These are phyloP conservation scores for Eupeodes latifasciatus DNA, from an alignment of 2,888 invertebrate genomes.

Conservation along the genomic window DNA sequence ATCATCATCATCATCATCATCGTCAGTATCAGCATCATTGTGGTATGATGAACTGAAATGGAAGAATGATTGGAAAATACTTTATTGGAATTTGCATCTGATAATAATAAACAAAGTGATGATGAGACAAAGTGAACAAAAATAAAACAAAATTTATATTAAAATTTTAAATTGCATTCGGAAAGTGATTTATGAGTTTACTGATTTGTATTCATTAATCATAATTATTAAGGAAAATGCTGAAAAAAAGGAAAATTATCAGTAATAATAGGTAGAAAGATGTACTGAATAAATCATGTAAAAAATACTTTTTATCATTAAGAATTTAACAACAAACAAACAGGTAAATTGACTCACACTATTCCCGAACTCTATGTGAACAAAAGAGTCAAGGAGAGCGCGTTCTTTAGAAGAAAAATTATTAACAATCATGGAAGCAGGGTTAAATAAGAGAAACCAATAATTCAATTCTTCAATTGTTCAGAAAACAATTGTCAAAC, in stretches of 20 bases:
- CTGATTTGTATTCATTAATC: neutral
- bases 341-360: too few relatives aligned
- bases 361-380: too few relatives aligned
- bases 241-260: neutral
- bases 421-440: too few relatives aligned
- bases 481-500: too few relatives aligned
- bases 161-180: slow-evolving; percentile 30
- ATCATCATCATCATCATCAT: slow-evolving; percentile 6
- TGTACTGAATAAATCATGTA: too few relatives aligned
- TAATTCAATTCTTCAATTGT: too few relatives aligned
- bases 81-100: slow-evolving; percentile 28
- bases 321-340: too few relatives aligned
- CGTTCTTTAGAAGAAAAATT: too few relatives aligned
- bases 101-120: neutral
- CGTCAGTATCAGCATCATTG: neutral
- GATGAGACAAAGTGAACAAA: neutral
- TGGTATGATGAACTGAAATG: slow-evolving; percentile 23
- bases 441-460: too few relatives aligned
- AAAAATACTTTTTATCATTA: too few relatives aligned
- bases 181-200: slow-evolving; percentile 5
- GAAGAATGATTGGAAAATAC: slow-evolving; percentile 16
- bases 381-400: too few relatives aligned
- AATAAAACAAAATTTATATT: slow-evolving; percentile 31
- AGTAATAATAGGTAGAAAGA: too few relatives aligned
- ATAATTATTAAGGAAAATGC: neutral